phyloP scores from a whole-genome alignment of 1,140 invertebrate genomes.

The Trachymyrmex septentrionalis region DNA sequence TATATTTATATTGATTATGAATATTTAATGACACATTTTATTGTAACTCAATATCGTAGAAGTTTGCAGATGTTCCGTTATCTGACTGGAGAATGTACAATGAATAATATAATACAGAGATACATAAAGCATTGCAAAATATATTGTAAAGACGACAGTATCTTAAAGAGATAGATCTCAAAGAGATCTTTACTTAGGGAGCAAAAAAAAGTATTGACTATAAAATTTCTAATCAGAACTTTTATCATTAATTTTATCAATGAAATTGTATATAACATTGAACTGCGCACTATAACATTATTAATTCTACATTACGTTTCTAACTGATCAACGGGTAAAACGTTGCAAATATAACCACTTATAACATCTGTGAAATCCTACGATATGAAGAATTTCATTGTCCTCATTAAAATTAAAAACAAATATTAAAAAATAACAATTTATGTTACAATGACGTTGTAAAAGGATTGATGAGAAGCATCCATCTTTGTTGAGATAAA shows the following conservation, averaged over 20 bases:
- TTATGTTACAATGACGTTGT: conserved; percentile 27
- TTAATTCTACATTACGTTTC: not conserved
- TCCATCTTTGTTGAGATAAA: not conserved
- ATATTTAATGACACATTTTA: conserved; percentile 43
- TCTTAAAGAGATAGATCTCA: not conserved
- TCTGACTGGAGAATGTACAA: not conserved
- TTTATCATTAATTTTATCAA: conserved; percentile 15
- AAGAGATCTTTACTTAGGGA: not conserved
- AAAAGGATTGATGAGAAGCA: not conserved
- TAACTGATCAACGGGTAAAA: not conserved
- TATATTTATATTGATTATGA: conserved; percentile 48
- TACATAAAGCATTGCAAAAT: not conserved
- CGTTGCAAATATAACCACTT: not conserved
- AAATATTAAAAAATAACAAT: not conserved
- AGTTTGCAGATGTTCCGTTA: conserved; percentile 23
- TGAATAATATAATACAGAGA: conserved; percentile 30
- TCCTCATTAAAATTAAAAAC: conserved; percentile 34
- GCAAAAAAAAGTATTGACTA: not conserved
- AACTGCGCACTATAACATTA: not conserved
- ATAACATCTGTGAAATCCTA: conserved; percentile 26
- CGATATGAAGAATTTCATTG: conserved; percentile 11
- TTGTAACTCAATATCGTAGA: conserved; percentile 23
- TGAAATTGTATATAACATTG: not conserved
- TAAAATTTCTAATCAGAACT: not conserved
- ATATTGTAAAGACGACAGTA: conserved; percentile 23